These are phyloP conservation scores for Phoenicopterus ruber DNA, from an alignment of 2,113 vertebrate genomes.

Conservation along the genomic window DNA sequence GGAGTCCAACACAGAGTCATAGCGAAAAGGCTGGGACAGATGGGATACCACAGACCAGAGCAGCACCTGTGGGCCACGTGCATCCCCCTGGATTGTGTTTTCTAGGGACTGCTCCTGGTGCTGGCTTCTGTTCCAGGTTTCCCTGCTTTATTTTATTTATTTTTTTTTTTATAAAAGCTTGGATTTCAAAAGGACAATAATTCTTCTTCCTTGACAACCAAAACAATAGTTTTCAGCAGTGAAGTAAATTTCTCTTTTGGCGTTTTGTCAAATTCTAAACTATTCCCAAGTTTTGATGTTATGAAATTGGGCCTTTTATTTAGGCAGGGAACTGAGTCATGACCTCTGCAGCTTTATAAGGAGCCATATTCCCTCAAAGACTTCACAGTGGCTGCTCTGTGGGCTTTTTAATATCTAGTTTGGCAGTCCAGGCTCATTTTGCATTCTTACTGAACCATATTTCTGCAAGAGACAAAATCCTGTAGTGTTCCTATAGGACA, in stretches of 20 bases:
- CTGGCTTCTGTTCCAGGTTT: neutral
- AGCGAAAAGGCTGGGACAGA: neutral
- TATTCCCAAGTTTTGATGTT: neutral
- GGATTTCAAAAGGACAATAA: neutral
- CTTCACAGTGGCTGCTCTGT: neutral
- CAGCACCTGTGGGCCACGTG: neutral
- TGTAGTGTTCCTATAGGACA: neutral
- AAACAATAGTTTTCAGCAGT: neutral
- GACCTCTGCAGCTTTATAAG: neutral
- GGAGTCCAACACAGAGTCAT: neutral
- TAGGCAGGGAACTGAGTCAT: neutral
- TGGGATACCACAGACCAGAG: neutral
- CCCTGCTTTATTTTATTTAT: neutral
- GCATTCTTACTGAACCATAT: neutral
- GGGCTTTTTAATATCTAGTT: neutral
- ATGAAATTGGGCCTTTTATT: neutral
- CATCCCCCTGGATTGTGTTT: neutral
- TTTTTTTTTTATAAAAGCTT: neutral
- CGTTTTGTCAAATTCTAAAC: neutral
- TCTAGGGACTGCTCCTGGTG: neutral
- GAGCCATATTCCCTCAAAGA: neutral
- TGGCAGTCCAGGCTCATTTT: neutral
- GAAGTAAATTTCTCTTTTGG: neutral
- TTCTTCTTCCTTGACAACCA: neutral
- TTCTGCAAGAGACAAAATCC: slow-evolving; percentile 9